A percentile compares a stretch with the other conserved stretches of the same genome.
Evolutionary conservation across 2,888 invertebrate genomes (phyloP).

Genomic region (Eurytoma californica): DNA sequence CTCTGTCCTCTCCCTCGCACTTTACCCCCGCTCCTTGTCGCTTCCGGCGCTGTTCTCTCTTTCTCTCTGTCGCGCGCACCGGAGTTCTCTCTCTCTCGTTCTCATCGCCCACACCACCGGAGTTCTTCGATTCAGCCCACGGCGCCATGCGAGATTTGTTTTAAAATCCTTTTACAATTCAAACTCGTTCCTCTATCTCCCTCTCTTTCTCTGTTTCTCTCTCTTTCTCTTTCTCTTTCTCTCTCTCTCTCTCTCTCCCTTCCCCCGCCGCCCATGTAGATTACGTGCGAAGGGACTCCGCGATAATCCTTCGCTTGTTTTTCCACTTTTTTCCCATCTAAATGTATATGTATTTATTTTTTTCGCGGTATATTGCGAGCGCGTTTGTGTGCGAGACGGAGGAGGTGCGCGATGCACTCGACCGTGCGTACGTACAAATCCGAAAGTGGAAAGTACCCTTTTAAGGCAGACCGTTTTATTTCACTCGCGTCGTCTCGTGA

Average conservation of each 20-base stretch:
- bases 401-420: neutral
- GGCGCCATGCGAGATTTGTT: constrained; percentile 73
- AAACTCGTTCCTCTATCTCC: constrained; percentile 41
- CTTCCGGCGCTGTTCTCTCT: neutral
- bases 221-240: constrained; percentile 29
- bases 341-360: constrained; percentile 2
- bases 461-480: constrained; percentile 47
- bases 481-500: constrained; percentile 9
- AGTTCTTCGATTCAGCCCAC: constrained; percentile 71
- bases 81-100: neutral
- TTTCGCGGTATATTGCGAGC: constrained; percentile 26
- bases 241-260: constrained; percentile 50
- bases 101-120: constrained; percentile 42
- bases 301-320: constrained; percentile 61
- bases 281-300: constrained; percentile 67
- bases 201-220: constrained; percentile 21
- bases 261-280: constrained; percentile 63
- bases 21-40: neutral
- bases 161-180: constrained; percentile 75
- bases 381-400: constrained; percentile 18
- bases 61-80: neutral
- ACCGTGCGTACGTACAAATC: constrained; percentile 4
- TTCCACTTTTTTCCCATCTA: neutral
- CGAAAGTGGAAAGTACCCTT: constrained; percentile 48
- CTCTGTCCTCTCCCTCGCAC: constrained; percentile 12